These are phyloP conservation scores for Cheilinus undulatus DNA, from an alignment of 2,113 vertebrate genomes.

Conservation along the genomic window DNA sequence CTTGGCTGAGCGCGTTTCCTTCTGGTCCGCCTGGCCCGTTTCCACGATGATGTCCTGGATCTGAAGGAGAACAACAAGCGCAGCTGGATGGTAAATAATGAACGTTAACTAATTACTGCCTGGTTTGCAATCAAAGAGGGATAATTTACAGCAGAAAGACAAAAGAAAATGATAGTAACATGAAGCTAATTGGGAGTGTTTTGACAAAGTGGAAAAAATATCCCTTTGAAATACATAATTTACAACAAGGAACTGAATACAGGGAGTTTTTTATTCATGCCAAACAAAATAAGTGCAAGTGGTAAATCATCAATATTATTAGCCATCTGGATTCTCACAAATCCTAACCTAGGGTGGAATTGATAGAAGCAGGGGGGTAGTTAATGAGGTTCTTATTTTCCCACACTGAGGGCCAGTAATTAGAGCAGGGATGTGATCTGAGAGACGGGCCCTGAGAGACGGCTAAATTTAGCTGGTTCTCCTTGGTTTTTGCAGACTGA, in stretches of 20 bases:
- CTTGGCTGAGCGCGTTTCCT: constrained; percentile 85
- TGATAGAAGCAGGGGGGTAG: constrained; percentile 21
- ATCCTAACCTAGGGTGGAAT: constrained; percentile 22
- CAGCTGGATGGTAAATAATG: constrained; percentile 58
- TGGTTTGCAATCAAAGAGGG: constrained; percentile 32
- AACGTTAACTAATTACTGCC: constrained; percentile 45
- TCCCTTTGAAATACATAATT: constrained; percentile 31
- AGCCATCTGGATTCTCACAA: constrained; percentile 7
- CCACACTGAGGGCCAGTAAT: constrained; percentile 71
- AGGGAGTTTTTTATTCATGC: constrained; percentile 3
- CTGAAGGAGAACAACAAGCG: constrained; percentile 63
- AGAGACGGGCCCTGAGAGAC: constrained; percentile 64
- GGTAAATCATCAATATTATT: constrained; percentile 21
- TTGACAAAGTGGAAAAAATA: constrained; percentile 7
- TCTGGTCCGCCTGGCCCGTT: constrained; percentile 83
- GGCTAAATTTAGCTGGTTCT: constrained; percentile 80
- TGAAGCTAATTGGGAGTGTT: constrained; percentile 38
- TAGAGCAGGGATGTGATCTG: constrained; percentile 71
- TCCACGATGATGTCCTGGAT: constrained; percentile 87
- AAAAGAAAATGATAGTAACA: constrained; percentile 1
- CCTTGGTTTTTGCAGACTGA: constrained; percentile 53
- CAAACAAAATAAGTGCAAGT: constrained; percentile 19
- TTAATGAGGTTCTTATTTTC: constrained; percentile 60
- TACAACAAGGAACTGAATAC: constrained; percentile 4
- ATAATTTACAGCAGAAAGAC: constrained; percentile 9